A percentile compares a stretch with the other conserved stretches of the same genome.
Conservation (phyloP, 2,888 invertebrate genomes). For the Luperina testacea region DNA sequence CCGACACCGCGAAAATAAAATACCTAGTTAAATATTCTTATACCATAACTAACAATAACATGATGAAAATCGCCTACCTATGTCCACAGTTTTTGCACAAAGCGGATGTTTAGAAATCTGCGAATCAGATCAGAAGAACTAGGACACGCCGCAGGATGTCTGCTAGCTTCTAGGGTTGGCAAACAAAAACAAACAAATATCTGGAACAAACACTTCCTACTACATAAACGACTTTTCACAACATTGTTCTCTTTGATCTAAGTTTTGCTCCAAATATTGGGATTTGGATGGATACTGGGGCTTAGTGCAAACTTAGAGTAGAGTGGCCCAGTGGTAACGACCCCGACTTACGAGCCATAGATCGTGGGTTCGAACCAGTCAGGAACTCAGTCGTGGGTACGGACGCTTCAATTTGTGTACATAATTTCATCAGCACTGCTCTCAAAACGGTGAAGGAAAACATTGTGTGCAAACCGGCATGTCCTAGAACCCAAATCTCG, state of each 20-base stretch:
- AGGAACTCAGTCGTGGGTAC: neutral
- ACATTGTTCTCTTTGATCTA: constrained; percentile 38
- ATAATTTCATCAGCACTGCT: neutral
- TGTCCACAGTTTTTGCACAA: constrained; percentile 40
- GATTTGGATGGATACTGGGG: neutral
- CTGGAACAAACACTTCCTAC: constrained; percentile 31
- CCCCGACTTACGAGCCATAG: neutral
- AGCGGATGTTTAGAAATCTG: constrained; percentile 68
- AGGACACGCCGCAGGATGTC: constrained; percentile 66
- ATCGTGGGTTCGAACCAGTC: neutral
- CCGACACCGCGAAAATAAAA: constrained; percentile 2
- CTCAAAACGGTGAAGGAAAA: neutral
- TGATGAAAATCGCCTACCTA: neutral
- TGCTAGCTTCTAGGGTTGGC: constrained; percentile 52
- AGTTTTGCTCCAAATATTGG: constrained; percentile 7
- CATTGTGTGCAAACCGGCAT: neutral
- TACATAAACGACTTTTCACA: constrained; percentile 29
- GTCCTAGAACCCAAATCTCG: neutral
- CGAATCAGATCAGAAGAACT: constrained; percentile 63
- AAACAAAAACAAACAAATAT: constrained; percentile 32
- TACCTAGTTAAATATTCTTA: neutral
- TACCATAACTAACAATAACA: constrained; percentile 11
- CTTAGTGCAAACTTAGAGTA: neutral
- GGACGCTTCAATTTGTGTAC: neutral
- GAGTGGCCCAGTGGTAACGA: neutral